Evolutionary conservation across 2,113 vertebrate species (phyloP).

Genomic region (Rousettus leschenaultii): DNA sequence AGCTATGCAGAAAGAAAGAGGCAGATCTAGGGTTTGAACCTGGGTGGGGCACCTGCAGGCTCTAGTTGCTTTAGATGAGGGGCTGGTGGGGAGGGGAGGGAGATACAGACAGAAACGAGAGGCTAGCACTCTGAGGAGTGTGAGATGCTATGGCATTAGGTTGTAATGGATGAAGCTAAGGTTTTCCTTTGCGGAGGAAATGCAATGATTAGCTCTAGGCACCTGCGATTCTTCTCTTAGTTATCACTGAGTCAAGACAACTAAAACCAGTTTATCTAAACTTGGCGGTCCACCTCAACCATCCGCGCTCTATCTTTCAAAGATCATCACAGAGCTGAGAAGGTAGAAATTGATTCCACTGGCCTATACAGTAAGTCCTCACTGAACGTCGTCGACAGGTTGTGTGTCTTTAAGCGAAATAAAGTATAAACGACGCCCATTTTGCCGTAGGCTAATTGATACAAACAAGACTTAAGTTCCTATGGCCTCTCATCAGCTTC

Average conservation of each 20-base stretch:
- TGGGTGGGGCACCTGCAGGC: background rate
- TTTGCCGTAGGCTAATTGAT: background rate
- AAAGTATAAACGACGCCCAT: background rate
- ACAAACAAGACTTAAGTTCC: background rate
- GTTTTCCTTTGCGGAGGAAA: background rate
- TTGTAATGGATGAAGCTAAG: background rate
- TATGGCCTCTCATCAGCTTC: background rate
- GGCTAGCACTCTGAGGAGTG: accelerated
- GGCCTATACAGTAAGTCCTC: background rate
- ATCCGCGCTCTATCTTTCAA: background rate
- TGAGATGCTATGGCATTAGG: background rate
- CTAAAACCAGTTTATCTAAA: background rate
- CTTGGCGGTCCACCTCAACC: no score
- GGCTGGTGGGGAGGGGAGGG: background rate
- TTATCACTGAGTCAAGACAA: background rate
- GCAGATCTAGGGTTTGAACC: background rate
- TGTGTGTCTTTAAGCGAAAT: background rate
- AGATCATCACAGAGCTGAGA: background rate
- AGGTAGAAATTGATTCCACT: background rate
- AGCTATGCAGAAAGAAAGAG: background rate
- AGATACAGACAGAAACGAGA: background rate
- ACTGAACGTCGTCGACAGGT: background rate
- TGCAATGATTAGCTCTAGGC: background rate
- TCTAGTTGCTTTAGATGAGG: background rate
- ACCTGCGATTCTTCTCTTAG: background rate